These are phyloP conservation scores for Hydrolagus affinis DNA, from an alignment of 2,113 vertebrate species.

Conservation along the genomic window DNA sequence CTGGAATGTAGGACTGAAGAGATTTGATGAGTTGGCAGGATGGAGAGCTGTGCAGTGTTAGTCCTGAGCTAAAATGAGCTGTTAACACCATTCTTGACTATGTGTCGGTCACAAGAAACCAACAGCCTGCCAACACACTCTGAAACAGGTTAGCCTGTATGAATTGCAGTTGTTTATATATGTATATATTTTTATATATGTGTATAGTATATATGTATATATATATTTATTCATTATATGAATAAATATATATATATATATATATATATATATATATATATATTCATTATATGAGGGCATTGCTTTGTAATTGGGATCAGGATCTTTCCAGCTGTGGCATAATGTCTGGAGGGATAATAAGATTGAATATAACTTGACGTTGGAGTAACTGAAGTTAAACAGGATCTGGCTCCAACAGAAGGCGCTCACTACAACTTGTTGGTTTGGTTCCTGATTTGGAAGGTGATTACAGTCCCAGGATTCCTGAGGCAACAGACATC, in stretches of 20 bases:
- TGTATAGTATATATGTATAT: too few relatives aligned
- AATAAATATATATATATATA: neutral
- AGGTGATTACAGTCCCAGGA: constrained; percentile 34
- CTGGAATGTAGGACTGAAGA: too few relatives aligned
- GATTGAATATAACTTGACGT: neutral
- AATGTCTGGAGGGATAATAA: neutral
- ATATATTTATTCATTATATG: neutral
- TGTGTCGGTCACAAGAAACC: neutral
- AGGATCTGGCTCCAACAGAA: constrained; percentile 31
- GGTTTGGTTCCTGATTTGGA: constrained; percentile 40
- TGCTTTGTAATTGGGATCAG: neutral
- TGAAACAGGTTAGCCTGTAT: neutral
- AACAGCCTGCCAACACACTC: neutral
- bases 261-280: neutral
- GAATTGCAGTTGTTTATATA: neutral
- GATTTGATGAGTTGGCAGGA: too few relatives aligned
- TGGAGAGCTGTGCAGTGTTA: too few relatives aligned
- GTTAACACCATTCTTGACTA: too few relatives aligned
- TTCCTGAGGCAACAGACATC: constrained; percentile 35
- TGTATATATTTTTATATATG: too few relatives aligned
- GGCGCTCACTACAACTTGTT: constrained; percentile 34
- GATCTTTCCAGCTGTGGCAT: neutral
- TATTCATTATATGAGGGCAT: neutral
- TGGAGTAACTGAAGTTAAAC: neutral
- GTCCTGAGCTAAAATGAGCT: too few relatives aligned